These are phyloP conservation scores for Hecatera dysodea DNA, from an alignment of 2,888 invertebrate genomes.

Conservation along the genomic window DNA sequence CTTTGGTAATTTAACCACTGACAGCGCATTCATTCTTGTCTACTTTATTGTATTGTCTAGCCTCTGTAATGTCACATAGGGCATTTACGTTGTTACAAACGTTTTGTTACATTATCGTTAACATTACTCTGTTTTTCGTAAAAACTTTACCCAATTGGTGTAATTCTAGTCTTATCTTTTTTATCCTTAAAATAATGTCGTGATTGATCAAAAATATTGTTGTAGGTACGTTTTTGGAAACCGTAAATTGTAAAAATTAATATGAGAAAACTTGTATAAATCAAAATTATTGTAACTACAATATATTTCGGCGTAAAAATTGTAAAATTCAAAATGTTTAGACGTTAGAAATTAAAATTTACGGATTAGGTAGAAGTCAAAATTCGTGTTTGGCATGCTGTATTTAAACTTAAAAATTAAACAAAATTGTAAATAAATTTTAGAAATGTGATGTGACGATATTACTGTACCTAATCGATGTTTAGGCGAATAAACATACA, in stretches of 20 bases:
- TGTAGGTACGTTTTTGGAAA: conserved; percentile 71
- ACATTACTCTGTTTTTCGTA: conserved; percentile 60
- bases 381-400: conserved; percentile 88
- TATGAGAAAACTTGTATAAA: conserved; percentile 75
- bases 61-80: conserved; percentile 84
- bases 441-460: conserved; percentile 88
- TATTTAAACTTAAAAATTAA: conserved; percentile 77
- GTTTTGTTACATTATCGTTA: conserved; percentile 64
- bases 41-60: conserved; percentile 81
- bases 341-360: conserved; percentile 78
- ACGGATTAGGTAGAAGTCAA: conserved; percentile 86
- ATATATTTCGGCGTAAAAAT: conserved; percentile 83
- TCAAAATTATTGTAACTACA: conserved; percentile 81
- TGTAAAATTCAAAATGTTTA: conserved; percentile 86
- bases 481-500: conserved; percentile 78
- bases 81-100: conserved; percentile 84
- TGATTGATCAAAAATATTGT: conserved; percentile 63
- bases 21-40: conserved; percentile 83
- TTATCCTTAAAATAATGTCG: conserved; percentile 66
- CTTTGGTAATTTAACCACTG: conserved; percentile 66
- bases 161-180: conserved; percentile 87
- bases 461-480: conserved; percentile 85
- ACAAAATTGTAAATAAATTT: conserved; percentile 84
- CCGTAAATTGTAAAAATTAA: conserved; percentile 65
- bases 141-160: conserved; percentile 81